These are phyloP conservation scores for rat (Rattus norvegicus) DNA, from an alignment of 2,113 vertebrate genomes.

Conservation along the genomic window DNA sequence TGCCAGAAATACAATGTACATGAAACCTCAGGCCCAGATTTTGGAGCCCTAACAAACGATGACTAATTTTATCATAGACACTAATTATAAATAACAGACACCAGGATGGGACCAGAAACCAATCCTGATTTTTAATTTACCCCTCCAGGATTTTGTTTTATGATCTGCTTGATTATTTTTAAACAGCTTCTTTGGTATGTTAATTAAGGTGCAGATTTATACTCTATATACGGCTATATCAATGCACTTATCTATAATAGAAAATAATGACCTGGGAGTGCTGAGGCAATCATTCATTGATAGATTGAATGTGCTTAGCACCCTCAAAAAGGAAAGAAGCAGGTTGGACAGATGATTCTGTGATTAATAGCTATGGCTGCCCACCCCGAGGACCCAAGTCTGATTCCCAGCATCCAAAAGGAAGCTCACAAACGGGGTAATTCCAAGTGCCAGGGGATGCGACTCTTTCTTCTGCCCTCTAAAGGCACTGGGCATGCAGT, in stretches of 20 bases:
- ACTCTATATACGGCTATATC: background rate
- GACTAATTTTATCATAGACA: constrained; percentile 37
- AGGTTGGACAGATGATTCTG: background rate
- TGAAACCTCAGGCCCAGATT: constrained; percentile 33
- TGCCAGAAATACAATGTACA: constrained; percentile 13
- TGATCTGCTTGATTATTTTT: constrained; percentile 36
- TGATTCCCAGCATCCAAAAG: background rate
- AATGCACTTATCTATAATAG: background rate
- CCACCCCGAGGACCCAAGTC: background rate
- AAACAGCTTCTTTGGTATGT: constrained; percentile 33
- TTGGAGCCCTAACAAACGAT: constrained; percentile 18
- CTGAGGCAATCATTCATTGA: background rate
- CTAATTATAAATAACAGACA: constrained; percentile 15
- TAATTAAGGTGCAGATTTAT: constrained; percentile 53
- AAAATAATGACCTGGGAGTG: background rate
- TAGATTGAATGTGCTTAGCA: background rate
- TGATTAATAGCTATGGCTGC: too few relatives aligned
- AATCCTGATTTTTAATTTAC: constrained; percentile 23
- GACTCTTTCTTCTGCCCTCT: background rate
- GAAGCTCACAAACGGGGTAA: background rate
- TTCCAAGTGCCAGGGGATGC: background rate
- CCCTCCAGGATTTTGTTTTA: constrained; percentile 5
- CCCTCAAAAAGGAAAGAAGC: background rate
- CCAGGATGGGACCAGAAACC: background rate
- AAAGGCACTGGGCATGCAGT: background rate